Evolutionary conservation across 2,888 invertebrate genomes (phyloP), one percentile per base, ranked within the genome.

Genomic region (Ectobius pallidus): DNA sequence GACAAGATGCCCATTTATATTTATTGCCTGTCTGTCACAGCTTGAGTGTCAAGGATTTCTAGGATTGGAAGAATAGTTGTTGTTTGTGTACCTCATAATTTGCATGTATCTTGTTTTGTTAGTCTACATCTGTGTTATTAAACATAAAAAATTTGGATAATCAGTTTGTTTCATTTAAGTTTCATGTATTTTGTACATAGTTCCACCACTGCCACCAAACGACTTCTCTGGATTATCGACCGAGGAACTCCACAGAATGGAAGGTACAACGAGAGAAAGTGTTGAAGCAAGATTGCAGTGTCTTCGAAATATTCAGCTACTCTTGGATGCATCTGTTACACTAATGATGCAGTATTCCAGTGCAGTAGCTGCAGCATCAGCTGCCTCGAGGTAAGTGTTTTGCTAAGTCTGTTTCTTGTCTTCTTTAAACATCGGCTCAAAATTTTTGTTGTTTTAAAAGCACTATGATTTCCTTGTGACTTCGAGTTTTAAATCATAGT

Each of bases 331-430:
- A 52, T 96, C 97, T 2, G 93, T 94, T 74, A 86, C 95, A 65
- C 91, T 99, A 85, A 95, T 99, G 93, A 93, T 95, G 80, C 97
- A 98, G 82, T 99, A 98, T 83, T 90, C 92, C 74, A 86, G 89
- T 65, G 89, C 92, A 25, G 90, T 90, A 14, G 62, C 68, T 20
- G 34, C 69, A 63, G 89, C 92, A 25, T 90, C 90, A 14, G 62
- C 68, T 20, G 34, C 69, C 3, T 14, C 22, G 3, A 46, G 46
- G 18, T 46, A n/a, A 46, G 18, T 14, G 46, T n/a, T 14, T 9
- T 14, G 6, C 6, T 39, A 39, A 39, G 14, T 14, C 6, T 14
- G 6, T 39, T 39, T 39, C 39, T n/a, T n/a, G n/a, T n/a, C n/a
- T 39, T 39, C 39, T 9, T 55, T 55, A 55, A 55, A 14, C 22